Evolutionary conservation across 2,888 invertebrate genomes (phyloP).

Genomic region (Notocelia uddmanniana): DNA sequence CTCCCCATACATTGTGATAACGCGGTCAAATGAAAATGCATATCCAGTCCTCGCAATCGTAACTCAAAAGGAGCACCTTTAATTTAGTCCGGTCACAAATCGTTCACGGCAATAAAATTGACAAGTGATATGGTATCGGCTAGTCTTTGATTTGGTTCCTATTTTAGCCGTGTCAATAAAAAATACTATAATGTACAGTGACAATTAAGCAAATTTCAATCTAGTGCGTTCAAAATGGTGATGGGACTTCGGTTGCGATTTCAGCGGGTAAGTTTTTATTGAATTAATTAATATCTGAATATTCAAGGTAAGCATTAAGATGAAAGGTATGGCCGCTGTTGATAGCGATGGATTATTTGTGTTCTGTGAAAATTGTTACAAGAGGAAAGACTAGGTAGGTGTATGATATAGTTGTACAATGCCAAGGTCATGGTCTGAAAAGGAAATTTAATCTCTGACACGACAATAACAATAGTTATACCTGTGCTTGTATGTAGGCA

Average conservation of each 20-base stretch:
- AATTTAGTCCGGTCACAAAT: slow-evolving; percentile 53
- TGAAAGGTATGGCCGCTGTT: neutral
- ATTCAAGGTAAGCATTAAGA: neutral
- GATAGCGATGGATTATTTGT: neutral
- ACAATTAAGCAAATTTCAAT: slow-evolving; percentile 34
- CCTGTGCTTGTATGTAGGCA: neutral
- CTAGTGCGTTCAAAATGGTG: slow-evolving; percentile 54
- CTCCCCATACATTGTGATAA: slow-evolving; percentile 51
- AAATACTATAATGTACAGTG: slow-evolving; percentile 46
- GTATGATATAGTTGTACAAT: neutral
- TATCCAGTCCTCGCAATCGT: neutral
- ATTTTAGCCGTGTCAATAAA: slow-evolving; percentile 36
- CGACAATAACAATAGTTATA: neutral
- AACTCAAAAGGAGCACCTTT: slow-evolving; percentile 31
- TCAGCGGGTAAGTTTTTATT: slow-evolving; percentile 52
- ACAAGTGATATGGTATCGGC: slow-evolving; percentile 59
- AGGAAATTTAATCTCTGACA: neutral
- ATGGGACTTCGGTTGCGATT: slow-evolving; percentile 49
- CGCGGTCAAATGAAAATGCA: slow-evolving; percentile 56
- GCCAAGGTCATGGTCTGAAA: neutral
- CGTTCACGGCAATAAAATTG: slow-evolving; percentile 60
- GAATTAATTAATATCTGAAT: slow-evolving; percentile 19
- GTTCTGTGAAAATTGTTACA: neutral
- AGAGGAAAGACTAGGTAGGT: neutral
- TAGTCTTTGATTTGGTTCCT: slow-evolving; percentile 57